Conservation (phyloP, 2,797 vertebrate species). For the Premnoplex brunnescens region DNA sequence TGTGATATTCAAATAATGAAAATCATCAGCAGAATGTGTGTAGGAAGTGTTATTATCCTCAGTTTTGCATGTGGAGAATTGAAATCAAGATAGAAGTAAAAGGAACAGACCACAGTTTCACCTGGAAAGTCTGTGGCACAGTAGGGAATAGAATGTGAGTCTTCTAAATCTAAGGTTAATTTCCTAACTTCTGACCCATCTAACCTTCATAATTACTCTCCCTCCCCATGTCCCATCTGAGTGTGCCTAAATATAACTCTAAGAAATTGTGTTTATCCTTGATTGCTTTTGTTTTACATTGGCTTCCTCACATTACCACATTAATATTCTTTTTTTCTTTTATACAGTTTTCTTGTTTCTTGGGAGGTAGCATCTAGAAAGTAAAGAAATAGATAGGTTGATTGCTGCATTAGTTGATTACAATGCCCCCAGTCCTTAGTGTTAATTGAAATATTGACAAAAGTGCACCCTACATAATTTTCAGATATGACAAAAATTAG, state of each 20-base stretch:
- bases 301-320: not conserved
- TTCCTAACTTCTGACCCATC: not conserved
- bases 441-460: not conserved
- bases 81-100: not conserved
- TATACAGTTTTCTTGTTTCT: not conserved
- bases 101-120: not conserved
- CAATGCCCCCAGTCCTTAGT: fast-evolving
- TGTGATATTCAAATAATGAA: not conserved
- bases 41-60: not conserved
- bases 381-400: not conserved
- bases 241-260: not conserved
- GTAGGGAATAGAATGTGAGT: not conserved
- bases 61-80: not conserved
- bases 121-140: not conserved
- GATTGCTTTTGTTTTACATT: not conserved
- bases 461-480: not conserved
- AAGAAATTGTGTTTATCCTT: not conserved
- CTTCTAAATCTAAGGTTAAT: constrained; percentile 27
- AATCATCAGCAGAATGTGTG: not conserved
- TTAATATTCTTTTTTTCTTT: not conserved
- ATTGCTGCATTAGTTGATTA: not conserved
- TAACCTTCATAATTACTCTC: not conserved
- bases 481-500: not conserved
- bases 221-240: not conserved
- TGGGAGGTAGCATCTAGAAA: not conserved